A percentile compares a stretch with the other conserved stretches of the same genome.
These are phyloP conservation scores for Crocidura indochinensis DNA, from an alignment of 2,797 vertebrate species.

Conservation along the genomic window DNA sequence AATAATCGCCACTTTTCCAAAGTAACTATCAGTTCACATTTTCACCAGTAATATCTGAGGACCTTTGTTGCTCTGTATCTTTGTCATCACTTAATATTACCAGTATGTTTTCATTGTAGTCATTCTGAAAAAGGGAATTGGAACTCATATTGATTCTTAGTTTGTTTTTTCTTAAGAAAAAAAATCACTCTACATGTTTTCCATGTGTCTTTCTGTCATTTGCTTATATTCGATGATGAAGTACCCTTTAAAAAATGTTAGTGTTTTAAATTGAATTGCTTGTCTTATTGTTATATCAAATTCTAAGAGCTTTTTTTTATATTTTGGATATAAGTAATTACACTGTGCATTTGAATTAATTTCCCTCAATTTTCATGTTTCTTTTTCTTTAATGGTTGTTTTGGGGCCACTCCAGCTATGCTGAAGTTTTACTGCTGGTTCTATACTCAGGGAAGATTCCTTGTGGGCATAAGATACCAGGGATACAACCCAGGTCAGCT, in stretches of 20 bases:
- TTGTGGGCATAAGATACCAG: no score
- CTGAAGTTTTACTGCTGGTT: no score
- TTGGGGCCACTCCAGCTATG: no score
- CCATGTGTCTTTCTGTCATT: slow-evolving; percentile 3
- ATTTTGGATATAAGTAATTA: not conserved
- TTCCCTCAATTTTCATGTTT: not conserved
- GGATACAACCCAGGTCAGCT: no score
- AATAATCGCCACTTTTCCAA: slow-evolving; percentile 16
- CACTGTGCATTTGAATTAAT: not conserved
- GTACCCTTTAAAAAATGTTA: not conserved
- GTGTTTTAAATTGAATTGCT: not conserved
- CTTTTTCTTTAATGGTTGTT: not conserved
- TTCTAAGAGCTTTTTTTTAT: slow-evolving; percentile 39
- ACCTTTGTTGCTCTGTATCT: not conserved
- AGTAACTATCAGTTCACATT: slow-evolving; percentile 6
- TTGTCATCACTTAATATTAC: slow-evolving; percentile 24
- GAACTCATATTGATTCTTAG: slow-evolving; percentile 33
- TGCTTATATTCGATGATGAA: slow-evolving; percentile 34
- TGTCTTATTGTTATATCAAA: not conserved
- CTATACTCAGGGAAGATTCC: no score
- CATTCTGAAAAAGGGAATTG: not conserved
- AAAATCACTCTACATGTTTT: slow-evolving; percentile 19
- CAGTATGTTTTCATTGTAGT: slow-evolving; percentile 35
- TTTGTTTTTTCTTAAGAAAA: slow-evolving; percentile 27
- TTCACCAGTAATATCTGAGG: not conserved